Evolutionary conservation across 2,113 vertebrate genomes (phyloP).

Genomic region (Mola mola): DNA sequence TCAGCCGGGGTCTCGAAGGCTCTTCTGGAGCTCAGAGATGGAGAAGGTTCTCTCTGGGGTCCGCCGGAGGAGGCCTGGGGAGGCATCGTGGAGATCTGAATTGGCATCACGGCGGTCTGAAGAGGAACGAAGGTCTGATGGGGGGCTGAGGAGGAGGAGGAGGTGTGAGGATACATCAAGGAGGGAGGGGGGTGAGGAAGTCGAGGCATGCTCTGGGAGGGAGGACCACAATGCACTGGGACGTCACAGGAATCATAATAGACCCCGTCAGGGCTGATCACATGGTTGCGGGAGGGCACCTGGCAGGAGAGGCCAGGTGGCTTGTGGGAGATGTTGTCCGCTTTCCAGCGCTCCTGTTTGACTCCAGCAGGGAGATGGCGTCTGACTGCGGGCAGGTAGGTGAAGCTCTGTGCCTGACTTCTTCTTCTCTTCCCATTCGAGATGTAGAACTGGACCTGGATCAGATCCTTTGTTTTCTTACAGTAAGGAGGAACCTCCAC

Average conservation of each 20-base stretch:
- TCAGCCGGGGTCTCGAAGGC: constrained; percentile 61
- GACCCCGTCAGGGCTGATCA: constrained; percentile 5
- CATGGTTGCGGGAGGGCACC: neutral
- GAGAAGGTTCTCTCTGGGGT: constrained; percentile 66
- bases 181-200: constrained; percentile 75
- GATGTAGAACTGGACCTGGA: constrained; percentile 94
- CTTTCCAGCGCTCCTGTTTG: constrained; percentile 87
- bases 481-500: constrained; percentile 91
- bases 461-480: constrained; percentile 81
- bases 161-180: constrained; percentile 60
- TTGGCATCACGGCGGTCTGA: constrained; percentile 49
- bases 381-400: constrained; percentile 85
- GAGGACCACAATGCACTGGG: constrained; percentile 65
- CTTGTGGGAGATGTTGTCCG: constrained; percentile 74
- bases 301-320: constrained; percentile 65
- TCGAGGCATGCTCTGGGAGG: constrained; percentile 16
- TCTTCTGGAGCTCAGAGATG: constrained; percentile 58
- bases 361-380: constrained; percentile 50
- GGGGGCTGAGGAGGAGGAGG: constrained; percentile 55
- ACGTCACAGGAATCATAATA: constrained; percentile 62
- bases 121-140: constrained; percentile 49
- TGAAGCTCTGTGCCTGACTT: constrained; percentile 90
- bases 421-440: constrained; percentile 94
- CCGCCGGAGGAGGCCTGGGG: too few relatives aligned
- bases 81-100: constrained; percentile 41